A percentile compares a stretch with the other conserved stretches of the same genome.
phyloP scores from a whole-genome alignment of 2,113 vertebrate genomes.

The Raja brachyura region DNA sequence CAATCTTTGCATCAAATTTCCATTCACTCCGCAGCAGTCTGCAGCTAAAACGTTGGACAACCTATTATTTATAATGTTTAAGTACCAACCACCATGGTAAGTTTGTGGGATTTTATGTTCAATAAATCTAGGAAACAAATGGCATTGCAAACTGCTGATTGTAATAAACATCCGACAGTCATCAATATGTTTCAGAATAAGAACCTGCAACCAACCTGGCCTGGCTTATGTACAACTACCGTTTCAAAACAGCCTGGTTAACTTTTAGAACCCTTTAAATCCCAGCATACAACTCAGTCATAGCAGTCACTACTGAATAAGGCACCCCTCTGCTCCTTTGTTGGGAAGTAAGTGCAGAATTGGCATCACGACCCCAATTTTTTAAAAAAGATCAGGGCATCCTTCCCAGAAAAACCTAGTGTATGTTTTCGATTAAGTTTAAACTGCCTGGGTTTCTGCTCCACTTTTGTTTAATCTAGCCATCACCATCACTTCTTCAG shows the following conservation, averaged over 20 bases:
- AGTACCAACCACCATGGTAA: background rate
- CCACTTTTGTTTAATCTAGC: background rate
- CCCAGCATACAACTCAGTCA: background rate
- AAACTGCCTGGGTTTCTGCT: background rate
- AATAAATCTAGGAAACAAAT: background rate
- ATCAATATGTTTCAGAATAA: background rate
- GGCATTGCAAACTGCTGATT: background rate
- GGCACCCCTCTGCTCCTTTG: background rate
- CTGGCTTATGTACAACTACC: background rate
- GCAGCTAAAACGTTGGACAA: background rate
- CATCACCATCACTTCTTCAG: background rate
- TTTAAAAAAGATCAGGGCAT: background rate
- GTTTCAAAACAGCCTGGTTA: background rate
- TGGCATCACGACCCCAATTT: background rate
- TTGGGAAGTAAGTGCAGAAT: background rate
- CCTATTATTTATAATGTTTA: background rate
- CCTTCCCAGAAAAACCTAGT: background rate
- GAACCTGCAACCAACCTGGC: background rate
- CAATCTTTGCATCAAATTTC: background rate
- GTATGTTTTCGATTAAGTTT: background rate
- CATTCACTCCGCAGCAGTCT: background rate
- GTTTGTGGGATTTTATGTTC: background rate
- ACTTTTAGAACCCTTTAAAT: background rate
- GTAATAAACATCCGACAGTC: background rate
- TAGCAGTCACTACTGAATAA: background rate